A percentile compares a stretch with the other conserved stretches of the same genome.
These are phyloP conservation scores for Smithornis capensis DNA, from an alignment of 2,113 vertebrate species.

Conservation along the genomic window DNA sequence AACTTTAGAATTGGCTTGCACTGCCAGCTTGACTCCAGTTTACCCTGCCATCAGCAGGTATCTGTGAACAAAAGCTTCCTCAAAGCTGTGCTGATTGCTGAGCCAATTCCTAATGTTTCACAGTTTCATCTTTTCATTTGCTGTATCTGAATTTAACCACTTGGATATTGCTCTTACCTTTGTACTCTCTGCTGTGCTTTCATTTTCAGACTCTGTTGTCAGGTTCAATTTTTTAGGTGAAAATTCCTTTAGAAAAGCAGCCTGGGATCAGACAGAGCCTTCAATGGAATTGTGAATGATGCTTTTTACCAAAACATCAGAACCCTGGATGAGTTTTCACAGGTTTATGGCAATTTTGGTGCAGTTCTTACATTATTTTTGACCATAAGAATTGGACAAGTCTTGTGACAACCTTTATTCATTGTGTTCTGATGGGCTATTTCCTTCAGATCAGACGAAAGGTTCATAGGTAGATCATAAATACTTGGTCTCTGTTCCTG, in stretches of 20 bases:
- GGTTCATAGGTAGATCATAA: slow-evolving; percentile 61
- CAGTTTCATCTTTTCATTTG: background rate
- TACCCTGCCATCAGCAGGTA: background rate
- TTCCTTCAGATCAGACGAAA: slow-evolving; percentile 19
- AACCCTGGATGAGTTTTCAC: background rate
- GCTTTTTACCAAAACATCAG: background rate
- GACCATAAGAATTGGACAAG: rapidly evolving
- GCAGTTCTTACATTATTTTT: background rate
- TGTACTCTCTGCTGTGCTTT: background rate
- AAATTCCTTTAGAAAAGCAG: background rate
- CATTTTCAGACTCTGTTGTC: background rate
- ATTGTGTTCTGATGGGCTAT: background rate
- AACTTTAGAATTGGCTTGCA: background rate
- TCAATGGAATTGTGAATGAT: background rate
- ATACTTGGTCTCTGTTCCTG: slow-evolving; percentile 41
- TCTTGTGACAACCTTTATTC: background rate
- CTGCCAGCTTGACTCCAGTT: background rate
- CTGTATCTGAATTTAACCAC: background rate
- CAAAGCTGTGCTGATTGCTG: background rate
- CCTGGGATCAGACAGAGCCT: background rate
- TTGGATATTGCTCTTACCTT: background rate
- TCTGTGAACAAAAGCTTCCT: background rate
- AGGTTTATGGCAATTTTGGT: background rate
- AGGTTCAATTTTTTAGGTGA: background rate
- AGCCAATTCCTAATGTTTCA: background rate